Evolutionary conservation across 2,797 vertebrate genomes (phyloP).

Genomic region (Cyclura pinguis): DNA sequence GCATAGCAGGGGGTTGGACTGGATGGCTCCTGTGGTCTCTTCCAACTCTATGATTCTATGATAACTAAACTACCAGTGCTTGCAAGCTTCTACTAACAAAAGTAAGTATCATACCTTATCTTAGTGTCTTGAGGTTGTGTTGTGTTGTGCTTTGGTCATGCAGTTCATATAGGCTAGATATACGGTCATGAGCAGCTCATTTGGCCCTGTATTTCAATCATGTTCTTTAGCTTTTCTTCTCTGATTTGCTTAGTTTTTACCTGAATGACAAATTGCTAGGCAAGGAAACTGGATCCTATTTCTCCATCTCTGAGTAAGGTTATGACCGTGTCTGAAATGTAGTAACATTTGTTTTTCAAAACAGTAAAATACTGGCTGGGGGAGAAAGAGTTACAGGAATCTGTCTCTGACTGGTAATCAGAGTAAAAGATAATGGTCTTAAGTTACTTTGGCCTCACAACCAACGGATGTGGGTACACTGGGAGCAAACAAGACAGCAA

Average conservation of each 20-base stretch:
- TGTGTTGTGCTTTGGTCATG: not conserved
- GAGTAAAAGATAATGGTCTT: conserved; percentile 52
- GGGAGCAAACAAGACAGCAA: conserved; percentile 69
- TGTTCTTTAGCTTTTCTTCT: not conserved
- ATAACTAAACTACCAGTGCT: too few species aligned
- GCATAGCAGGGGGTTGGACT: too few species aligned
- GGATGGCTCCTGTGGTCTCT: too few species aligned
- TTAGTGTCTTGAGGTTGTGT: too few species aligned
- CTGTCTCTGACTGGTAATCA: conserved; percentile 53
- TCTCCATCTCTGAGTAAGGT: conserved; percentile 50
- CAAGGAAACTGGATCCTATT: conserved; percentile 35
- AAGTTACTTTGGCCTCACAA: conserved; percentile 65
- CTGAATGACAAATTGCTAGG: conserved; percentile 59
- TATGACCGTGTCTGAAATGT: conserved; percentile 53
- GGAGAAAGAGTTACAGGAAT: conserved; percentile 46
- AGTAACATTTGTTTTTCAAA: conserved; percentile 65
- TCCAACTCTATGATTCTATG: too few species aligned
- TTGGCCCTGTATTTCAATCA: not conserved
- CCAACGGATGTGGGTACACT: conserved; percentile 67
- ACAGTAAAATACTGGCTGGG: conserved; percentile 40
- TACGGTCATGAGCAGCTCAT: conserved; percentile 38
- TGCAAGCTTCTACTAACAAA: too few species aligned
- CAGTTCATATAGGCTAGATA: not conserved
- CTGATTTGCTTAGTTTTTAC: conserved; percentile 37
- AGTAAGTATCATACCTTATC: not conserved